Evolutionary conservation across 2,797 vertebrate species (phyloP).

Genomic region (Sebastolobus alascanus): DNA sequence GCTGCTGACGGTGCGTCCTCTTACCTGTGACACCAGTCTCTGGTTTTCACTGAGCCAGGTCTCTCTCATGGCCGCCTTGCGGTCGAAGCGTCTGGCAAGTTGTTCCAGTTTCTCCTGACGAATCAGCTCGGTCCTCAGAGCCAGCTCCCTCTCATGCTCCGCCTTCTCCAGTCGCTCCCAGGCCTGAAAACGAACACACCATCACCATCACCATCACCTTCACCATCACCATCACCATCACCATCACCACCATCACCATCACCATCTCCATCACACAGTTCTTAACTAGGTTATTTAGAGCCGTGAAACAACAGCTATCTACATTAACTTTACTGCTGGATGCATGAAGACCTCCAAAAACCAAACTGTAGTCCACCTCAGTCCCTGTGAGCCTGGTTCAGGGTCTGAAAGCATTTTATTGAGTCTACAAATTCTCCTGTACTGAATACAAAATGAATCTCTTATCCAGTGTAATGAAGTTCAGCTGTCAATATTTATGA

Average conservation of each 20-base stretch:
- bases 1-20: neutral
- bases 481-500: too few relatives aligned
- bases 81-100: conserved; percentile 94
- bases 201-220: too few relatives aligned
- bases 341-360: neutral
- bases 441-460: neutral
- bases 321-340: neutral
- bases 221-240: too few relatives aligned
- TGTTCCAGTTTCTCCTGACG: conserved; percentile 98
- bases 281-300: neutral
- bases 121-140: conserved; percentile 94
- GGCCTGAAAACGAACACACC: conserved; percentile 78
- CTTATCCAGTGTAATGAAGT: neutral
- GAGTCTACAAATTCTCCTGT: neutral
- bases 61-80: conserved; percentile 97
- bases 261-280: too few relatives aligned
- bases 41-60: conserved; percentile 98
- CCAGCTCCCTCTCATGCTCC: conserved; percentile 96
- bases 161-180: conserved; percentile 99
- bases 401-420: neutral
- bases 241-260: too few relatives aligned
- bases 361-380: neutral
- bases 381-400: neutral
- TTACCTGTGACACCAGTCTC: conserved; percentile 94
- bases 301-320: neutral